phyloP scores from a whole-genome alignment of 2,797 vertebrate species.

The Gadopsis marmoratus region DNA sequence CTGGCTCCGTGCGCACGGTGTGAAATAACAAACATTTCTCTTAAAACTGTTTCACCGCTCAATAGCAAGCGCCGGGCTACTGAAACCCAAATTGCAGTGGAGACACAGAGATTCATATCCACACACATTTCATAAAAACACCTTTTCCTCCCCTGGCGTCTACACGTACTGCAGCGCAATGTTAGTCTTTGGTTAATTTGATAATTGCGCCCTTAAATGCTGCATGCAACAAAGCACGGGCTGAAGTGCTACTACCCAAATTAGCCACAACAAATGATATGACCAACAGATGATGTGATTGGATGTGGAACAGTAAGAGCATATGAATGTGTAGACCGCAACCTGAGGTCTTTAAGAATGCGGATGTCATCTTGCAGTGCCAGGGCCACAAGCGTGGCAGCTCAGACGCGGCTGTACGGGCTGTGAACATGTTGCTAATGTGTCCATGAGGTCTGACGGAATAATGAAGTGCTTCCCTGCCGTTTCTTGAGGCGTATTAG shows the following conservation, averaged over 20 bases:
- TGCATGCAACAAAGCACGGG: conserved; percentile 29
- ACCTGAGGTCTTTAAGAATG: neutral
- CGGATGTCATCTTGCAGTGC: neutral
- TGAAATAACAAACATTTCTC: conserved; percentile 79
- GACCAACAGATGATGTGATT: neutral
- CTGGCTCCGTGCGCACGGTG: conserved; percentile 69
- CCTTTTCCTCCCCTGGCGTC: neutral
- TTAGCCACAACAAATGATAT: neutral
- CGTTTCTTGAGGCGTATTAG: conserved; percentile 37
- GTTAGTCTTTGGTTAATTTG: conserved; percentile 49
- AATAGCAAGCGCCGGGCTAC: conserved; percentile 34
- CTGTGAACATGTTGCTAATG: neutral
- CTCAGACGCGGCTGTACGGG: too few relatives aligned
- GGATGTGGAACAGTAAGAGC: neutral
- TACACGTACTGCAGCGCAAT: neutral
- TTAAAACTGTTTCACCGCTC: conserved; percentile 66
- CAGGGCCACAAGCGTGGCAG: neutral
- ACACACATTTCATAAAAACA: neutral
- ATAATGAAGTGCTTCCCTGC: conserved; percentile 29
- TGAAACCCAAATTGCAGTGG: conserved; percentile 29
- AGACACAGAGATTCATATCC: conserved; percentile 53
- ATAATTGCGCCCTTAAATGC: conserved; percentile 35
- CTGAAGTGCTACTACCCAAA: neutral
- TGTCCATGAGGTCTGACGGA: too few relatives aligned
- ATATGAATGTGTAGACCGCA: neutral